A percentile compares a stretch with the other conserved stretches of the same genome.
These are phyloP conservation scores for Tetranychus truncatus DNA, from an alignment of 2,888 invertebrate genomes.

Conservation along the genomic window DNA sequence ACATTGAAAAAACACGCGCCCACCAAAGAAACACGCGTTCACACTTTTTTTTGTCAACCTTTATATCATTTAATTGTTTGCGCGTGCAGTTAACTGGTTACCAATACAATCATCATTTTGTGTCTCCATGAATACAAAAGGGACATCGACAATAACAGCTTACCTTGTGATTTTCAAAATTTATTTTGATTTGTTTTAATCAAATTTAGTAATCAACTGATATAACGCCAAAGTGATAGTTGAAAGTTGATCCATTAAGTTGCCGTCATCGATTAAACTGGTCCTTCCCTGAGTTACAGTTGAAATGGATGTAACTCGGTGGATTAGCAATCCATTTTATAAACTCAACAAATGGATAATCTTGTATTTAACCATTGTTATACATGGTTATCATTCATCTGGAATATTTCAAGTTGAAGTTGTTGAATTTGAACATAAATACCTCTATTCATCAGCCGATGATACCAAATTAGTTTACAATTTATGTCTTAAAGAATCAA, in stretches of 20 bases:
- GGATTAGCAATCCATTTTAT: not conserved
- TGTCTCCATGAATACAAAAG: not conserved
- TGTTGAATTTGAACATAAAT: conserved; percentile 10
- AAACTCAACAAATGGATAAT: not conserved
- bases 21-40: not conserved
- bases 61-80: not conserved
- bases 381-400: not conserved
- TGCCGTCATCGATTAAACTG: not conserved
- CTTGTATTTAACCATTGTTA: not conserved
- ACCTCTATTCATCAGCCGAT: not conserved
- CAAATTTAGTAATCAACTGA: not conserved
- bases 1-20: not conserved
- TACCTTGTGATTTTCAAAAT: not conserved
- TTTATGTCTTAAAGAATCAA: conserved; percentile 13
- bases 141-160: not conserved
- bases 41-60: not conserved
- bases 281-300: not conserved
- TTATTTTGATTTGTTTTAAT: not conserved
- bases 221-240: not conserved
- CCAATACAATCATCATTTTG: not conserved
- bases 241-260: not conserved
- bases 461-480: conserved; percentile 7
- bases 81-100: not conserved
- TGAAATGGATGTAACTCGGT: not conserved
- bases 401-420: conserved; percentile 6